Evolutionary conservation across 2,888 invertebrate species (phyloP).

Genomic region (Psylliodes chrysocephalus): DNA sequence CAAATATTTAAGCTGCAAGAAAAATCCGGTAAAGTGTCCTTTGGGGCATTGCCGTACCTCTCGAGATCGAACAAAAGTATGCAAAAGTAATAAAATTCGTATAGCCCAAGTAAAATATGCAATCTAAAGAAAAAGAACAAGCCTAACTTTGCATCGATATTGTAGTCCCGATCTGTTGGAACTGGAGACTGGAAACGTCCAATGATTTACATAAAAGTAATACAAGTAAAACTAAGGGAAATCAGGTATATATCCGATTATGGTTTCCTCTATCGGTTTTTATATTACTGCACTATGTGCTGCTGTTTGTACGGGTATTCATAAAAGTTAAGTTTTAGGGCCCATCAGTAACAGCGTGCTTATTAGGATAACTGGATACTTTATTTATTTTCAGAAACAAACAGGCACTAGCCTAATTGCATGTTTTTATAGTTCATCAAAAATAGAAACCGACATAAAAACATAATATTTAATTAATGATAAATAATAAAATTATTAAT

Average conservation of each 20-base stretch:
- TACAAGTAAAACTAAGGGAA: conserved; percentile 35
- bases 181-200: conserved; percentile 35
- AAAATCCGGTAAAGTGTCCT: conserved; percentile 35
- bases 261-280: no score
- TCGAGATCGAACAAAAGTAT: conserved; percentile 38
- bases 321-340: no score
- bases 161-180: conserved; percentile 34
- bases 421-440: no score
- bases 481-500: no score
- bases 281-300: no score
- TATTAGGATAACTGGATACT: no score
- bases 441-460: no score
- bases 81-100: conserved; percentile 45
- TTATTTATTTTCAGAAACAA: no score
- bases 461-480: no score
- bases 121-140: conserved; percentile 41
- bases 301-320: no score
- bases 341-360: no score
- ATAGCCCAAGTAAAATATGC: conserved; percentile 42
- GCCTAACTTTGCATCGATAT: conserved; percentile 38
- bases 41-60: conserved; percentile 33
- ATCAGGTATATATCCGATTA: conserved; percentile 28
- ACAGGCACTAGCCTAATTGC: no score
- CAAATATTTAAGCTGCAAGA: conserved; percentile 32
- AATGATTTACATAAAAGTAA: conserved; percentile 46